phyloP scores from a whole-genome alignment of 2,113 vertebrate genomes.

The Podarcis cretensis region DNA sequence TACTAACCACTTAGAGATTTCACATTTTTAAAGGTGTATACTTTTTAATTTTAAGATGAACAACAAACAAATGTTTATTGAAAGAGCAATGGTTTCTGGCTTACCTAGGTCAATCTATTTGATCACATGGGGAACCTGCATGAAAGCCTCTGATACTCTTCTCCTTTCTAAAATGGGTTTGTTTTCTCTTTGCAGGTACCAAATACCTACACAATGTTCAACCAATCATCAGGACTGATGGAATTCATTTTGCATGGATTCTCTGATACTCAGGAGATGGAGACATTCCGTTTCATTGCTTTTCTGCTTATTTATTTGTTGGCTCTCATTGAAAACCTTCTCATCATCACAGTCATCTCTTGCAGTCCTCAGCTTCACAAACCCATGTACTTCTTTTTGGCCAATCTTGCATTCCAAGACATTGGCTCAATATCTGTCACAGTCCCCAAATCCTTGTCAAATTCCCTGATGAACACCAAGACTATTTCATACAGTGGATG shows the following conservation, averaged over 20 bases:
- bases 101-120: too few relatives aligned
- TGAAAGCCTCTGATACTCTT: too few relatives aligned
- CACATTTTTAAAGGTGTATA: too few relatives aligned
- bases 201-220: background rate
- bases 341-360: background rate
- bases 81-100: too few relatives aligned
- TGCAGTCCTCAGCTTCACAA: background rate
- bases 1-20: too few relatives aligned
- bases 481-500: background rate
- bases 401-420: background rate
- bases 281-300: background rate
- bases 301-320: background rate
- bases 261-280: background rate
- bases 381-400: conserved; percentile 11
- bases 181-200: too few relatives aligned
- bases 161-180: too few relatives aligned
- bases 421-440: background rate
- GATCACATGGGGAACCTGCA: too few relatives aligned
- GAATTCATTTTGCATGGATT: background rate
- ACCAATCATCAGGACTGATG: background rate
- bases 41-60: too few relatives aligned
- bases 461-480: background rate
- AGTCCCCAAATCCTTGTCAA: background rate
- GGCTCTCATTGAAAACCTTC: background rate
- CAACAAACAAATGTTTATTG: too few relatives aligned